These are phyloP conservation scores for Nomada lathburiana DNA, from an alignment of 2,888 invertebrate genomes.

Conservation along the genomic window DNA sequence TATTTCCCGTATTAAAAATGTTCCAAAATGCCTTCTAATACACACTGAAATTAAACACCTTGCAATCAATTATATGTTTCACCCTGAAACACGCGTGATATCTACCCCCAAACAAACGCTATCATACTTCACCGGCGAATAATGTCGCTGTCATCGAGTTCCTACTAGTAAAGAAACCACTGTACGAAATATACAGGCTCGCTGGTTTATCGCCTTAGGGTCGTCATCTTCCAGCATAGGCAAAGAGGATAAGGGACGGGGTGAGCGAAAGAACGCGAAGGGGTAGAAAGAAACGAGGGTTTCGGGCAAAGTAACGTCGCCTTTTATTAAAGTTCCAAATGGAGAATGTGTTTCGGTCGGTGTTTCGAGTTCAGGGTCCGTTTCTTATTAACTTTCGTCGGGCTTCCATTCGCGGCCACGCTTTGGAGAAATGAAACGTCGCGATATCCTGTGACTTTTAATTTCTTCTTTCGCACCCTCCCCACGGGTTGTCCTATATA, in stretches of 20 bases:
- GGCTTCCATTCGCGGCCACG: conserved; percentile 13
- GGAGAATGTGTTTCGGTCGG: conserved; percentile 65
- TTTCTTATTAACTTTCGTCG: conserved; percentile 63
- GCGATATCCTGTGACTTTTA: conserved; percentile 31
- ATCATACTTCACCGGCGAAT: conserved; percentile 10
- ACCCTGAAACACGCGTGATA: too few species aligned
- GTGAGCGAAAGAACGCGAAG: conserved; percentile 19
- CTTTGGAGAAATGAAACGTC: not conserved
- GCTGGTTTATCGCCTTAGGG: conserved; percentile 68
- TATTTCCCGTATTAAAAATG: not conserved
- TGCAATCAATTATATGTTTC: too few species aligned
- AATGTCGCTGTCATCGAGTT: conserved; percentile 30
- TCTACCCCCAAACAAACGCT: not conserved
- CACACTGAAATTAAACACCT: too few species aligned
- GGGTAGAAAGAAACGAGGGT: conserved; percentile 41
- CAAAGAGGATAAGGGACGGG: conserved; percentile 6
- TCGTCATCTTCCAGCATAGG: conserved; percentile 29
- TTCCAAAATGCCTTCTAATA: not conserved
- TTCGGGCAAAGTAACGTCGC: conserved; percentile 56
- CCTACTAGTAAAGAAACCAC: conserved; percentile 31
- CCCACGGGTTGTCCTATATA: conserved; percentile 14
- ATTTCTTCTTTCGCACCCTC: conserved; percentile 32
- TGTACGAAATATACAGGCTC: conserved; percentile 50
- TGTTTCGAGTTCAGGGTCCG: conserved; percentile 57
- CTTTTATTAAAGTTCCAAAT: conserved; percentile 71